phyloP scores from a whole-genome alignment of 2,888 invertebrate species.

The Nipponacmea schrenckii region DNA sequence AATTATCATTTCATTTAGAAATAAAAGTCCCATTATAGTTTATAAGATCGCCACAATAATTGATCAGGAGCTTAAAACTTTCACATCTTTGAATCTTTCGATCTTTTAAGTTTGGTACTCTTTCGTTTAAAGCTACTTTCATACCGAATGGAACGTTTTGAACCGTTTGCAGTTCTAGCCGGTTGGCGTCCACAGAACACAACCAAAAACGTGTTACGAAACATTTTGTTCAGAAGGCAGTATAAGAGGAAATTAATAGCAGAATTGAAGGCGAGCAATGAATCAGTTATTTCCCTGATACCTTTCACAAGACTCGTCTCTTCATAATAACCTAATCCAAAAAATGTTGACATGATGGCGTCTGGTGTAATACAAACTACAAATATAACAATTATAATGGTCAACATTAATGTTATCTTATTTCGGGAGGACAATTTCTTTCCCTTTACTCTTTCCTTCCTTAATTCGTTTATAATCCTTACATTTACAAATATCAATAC shows the following conservation, averaged over 20 bases:
- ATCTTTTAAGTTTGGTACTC: neutral
- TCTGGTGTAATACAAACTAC: constrained; percentile 65
- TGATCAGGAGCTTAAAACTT: no score
- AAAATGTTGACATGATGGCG: constrained; percentile 65
- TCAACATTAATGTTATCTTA: constrained; percentile 65
- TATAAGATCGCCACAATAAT: no score
- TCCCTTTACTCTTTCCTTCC: constrained; percentile 52
- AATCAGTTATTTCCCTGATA: constrained; percentile 65
- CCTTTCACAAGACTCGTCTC: constrained; percentile 59
- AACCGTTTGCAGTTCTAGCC: neutral
- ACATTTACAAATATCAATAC: constrained; percentile 60
- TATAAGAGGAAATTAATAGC: constrained; percentile 65
- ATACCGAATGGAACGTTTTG: neutral
- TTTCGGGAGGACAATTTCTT: constrained; percentile 60
- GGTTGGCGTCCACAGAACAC: constrained; percentile 47
- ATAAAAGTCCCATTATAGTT: no score
- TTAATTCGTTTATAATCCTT: constrained; percentile 59
- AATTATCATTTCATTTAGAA: no score
- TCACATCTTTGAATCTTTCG: neutral
- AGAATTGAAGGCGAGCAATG: constrained; percentile 63
- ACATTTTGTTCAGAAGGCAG: constrained; percentile 61
- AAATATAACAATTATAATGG: constrained; percentile 64
- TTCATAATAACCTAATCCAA: constrained; percentile 65
- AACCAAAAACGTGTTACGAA: constrained; percentile 57
- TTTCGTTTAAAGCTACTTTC: neutral